Conservation (phyloP, 2,888 invertebrate genomes). For the Hyppa rectilinea region DNA sequence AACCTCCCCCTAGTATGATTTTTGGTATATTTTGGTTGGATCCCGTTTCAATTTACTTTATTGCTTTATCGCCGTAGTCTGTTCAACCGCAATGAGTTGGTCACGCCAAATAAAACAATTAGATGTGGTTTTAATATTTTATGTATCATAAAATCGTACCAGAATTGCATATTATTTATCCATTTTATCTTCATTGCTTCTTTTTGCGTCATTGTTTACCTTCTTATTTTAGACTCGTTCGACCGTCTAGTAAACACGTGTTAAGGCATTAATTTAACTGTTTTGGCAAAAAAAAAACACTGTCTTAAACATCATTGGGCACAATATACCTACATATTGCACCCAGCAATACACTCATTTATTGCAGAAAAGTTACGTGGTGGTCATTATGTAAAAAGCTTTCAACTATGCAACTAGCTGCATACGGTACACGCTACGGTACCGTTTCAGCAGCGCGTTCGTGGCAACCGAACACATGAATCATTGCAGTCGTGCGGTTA, state of each 20-base stretch:
- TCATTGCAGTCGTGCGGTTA: not conserved
- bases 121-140: constrained; percentile 47
- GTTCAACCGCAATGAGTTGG: not conserved
- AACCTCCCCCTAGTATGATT: not conserved
- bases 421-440: not conserved
- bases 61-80: not conserved
- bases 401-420: not conserved
- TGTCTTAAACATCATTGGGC: no score
- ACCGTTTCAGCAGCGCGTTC: not conserved
- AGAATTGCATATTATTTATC: constrained; percentile 50
- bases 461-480: not conserved
- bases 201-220: constrained; percentile 71
- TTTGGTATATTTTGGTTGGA: not conserved
- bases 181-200: constrained; percentile 33
- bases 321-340: not conserved
- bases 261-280: constrained; percentile 73
- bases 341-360: not conserved
- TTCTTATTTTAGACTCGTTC: constrained; percentile 87
- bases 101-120: constrained; percentile 42
- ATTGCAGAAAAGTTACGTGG: not conserved
- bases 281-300: not conserved
- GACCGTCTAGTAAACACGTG: constrained; percentile 83
- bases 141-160: constrained; percentile 57
- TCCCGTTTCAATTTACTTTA: not conserved
- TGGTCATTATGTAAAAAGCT: not conserved